Evolutionary conservation across 2,113 vertebrate genomes (phyloP).

Genomic region (Vulpes lagopus): DNA sequence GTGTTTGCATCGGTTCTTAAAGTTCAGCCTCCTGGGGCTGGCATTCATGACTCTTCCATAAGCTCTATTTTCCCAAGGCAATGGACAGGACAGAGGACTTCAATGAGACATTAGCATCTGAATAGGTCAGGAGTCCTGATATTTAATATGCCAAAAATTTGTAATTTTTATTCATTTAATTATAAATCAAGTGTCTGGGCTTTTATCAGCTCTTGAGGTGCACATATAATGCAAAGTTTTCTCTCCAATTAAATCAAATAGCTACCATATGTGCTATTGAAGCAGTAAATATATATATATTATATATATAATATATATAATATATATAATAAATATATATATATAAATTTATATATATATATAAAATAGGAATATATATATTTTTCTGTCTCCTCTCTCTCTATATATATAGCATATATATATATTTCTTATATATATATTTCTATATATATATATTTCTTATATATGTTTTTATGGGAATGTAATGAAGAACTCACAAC

Average conservation of each 20-base stretch:
- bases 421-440: neutral
- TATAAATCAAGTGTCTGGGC: conserved; percentile 64
- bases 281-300: neutral
- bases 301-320: neutral
- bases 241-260: conserved; percentile 40
- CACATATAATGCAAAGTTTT: conserved; percentile 21
- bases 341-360: neutral
- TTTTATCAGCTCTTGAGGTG: conserved; percentile 23
- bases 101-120: conserved; percentile 72
- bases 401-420: no score
- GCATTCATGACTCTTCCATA: conserved; percentile 45
- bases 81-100: neutral
- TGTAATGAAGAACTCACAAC: neutral
- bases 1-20: conserved; percentile 61
- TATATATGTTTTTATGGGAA: neutral
- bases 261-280: neutral
- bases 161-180: conserved; percentile 71
- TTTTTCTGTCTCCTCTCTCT: no score
- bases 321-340: neutral
- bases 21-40: conserved; percentile 69
- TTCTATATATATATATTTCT: no score
- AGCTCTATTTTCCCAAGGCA: conserved; percentile 55
- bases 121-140: conserved; percentile 66
- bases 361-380: neutral
- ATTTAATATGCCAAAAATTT: conserved; percentile 53